Conservation (phyloP, 2,113 vertebrate genomes). For the Panurus biarmicus region DNA sequence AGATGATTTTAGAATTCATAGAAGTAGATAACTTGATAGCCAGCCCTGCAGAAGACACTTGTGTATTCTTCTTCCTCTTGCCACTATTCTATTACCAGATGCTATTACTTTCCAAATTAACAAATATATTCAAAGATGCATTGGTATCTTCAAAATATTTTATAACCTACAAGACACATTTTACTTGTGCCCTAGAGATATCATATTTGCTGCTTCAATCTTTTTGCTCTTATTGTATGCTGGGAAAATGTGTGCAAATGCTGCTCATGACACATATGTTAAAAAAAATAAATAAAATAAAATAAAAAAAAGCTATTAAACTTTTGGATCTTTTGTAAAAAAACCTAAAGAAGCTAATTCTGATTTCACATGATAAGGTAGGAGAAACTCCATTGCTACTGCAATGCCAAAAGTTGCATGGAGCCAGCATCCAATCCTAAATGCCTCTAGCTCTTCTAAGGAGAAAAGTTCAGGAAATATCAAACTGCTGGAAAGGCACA, state of each 20-base stretch:
- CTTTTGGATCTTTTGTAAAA: not conserved
- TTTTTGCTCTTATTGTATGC: not conserved
- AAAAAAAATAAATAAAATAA: not conserved
- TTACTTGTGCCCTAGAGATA: not conserved
- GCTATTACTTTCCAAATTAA: not conserved
- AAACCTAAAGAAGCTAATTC: not conserved
- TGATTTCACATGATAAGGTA: not conserved
- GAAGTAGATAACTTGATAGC: not conserved
- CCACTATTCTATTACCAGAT: not conserved
- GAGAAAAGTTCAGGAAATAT: not conserved
- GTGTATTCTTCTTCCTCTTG: not conserved
- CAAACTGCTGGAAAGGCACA: not conserved
- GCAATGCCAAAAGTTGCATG: not conserved
- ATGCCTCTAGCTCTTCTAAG: not conserved
- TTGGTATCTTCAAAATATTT: not conserved
- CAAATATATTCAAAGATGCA: not conserved
- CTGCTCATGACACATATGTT: fast-evolving
- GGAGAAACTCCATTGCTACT: not conserved
- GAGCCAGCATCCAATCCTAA: not conserved
- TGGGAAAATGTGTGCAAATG: not conserved
- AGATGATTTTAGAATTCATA: not conserved
- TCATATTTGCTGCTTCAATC: not conserved
- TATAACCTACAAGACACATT: not conserved
- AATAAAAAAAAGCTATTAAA: not conserved
- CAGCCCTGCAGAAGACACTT: not conserved